Evolutionary conservation across 2,888 invertebrate genomes (phyloP).

Genomic region (Nycteola revayana): DNA sequence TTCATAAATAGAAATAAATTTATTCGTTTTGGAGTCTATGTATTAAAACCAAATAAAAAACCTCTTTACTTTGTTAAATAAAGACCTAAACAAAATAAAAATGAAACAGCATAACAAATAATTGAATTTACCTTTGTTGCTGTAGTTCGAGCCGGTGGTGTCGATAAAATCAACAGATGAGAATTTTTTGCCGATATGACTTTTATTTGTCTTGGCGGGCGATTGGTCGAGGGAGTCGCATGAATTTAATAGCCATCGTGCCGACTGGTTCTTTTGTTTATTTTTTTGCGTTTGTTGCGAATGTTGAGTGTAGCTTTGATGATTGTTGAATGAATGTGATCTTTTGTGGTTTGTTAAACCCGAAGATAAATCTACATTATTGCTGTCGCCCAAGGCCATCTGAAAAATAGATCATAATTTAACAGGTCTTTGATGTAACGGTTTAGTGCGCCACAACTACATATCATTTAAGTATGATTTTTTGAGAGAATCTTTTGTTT

Average conservation of each 20-base stretch:
- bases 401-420: conserved; percentile 46
- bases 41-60: too few species aligned
- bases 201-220: conserved; percentile 67
- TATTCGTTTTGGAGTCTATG: too few species aligned
- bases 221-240: conserved; percentile 77
- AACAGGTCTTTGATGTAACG: too few species aligned
- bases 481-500: too few species aligned
- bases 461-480: too few species aligned
- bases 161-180: conserved; percentile 80
- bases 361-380: conserved; percentile 74
- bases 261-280: conserved; percentile 83
- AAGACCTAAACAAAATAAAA: too few species aligned
- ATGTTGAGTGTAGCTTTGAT: conserved; percentile 86
- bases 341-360: conserved; percentile 84
- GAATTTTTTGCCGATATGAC: conserved; percentile 82
- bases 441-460: too few species aligned
- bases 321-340: conserved; percentile 87
- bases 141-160: conserved; percentile 79
- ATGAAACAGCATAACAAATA: too few species aligned
- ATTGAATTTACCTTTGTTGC: conserved; percentile 73
- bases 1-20: too few species aligned
- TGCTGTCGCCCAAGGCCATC: conserved; percentile 85
- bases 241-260: conserved; percentile 74
- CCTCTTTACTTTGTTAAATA: too few species aligned
- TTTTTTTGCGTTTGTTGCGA: conserved; percentile 81